Evolutionary conservation across 2,113 vertebrate genomes (phyloP).

Genomic region (Malurus elegans): DNA sequence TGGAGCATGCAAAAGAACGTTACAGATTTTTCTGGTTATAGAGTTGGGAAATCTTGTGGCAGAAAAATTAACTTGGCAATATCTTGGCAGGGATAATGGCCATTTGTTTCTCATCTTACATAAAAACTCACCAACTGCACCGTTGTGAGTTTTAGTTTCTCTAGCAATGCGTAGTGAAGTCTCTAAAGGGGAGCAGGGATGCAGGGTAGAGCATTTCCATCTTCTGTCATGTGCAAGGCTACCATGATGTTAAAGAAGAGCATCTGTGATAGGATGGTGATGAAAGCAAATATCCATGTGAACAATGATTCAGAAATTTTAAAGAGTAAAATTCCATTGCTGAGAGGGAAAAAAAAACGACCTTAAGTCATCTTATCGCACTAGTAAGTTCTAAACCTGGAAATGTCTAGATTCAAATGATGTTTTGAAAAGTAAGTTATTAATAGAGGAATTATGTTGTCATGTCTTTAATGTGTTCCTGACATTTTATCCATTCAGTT

Average conservation of each 20-base stretch:
- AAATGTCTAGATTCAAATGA: slow-evolving; percentile 58
- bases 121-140: not conserved
- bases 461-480: slow-evolving; percentile 62
- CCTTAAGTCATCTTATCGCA: slow-evolving; percentile 44
- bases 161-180: not conserved
- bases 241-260: not conserved
- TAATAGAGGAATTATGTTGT: slow-evolving; percentile 63
- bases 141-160: not conserved
- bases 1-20: not conserved
- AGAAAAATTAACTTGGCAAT: not conserved
- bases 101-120: not conserved
- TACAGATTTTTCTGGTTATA: not conserved
- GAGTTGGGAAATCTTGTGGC: not conserved
- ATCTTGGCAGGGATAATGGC: not conserved
- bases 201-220: not conserved
- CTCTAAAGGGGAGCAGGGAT: not conserved
- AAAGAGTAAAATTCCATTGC: slow-evolving; percentile 37
- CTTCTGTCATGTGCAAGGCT: not conserved
- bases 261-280: not conserved
- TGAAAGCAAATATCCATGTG: slow-evolving; percentile 8
- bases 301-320: slow-evolving; percentile 13
- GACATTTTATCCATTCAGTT: slow-evolving; percentile 66
- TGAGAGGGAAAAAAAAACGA: not conserved
- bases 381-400: slow-evolving; percentile 61
- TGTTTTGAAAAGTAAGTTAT: slow-evolving; percentile 67